Percentiles rank a stretch among this genome's conserved stretches.
Conservation (phyloP, 2,797 vertebrate genomes). For the Hybognathus amarus region DNA sequence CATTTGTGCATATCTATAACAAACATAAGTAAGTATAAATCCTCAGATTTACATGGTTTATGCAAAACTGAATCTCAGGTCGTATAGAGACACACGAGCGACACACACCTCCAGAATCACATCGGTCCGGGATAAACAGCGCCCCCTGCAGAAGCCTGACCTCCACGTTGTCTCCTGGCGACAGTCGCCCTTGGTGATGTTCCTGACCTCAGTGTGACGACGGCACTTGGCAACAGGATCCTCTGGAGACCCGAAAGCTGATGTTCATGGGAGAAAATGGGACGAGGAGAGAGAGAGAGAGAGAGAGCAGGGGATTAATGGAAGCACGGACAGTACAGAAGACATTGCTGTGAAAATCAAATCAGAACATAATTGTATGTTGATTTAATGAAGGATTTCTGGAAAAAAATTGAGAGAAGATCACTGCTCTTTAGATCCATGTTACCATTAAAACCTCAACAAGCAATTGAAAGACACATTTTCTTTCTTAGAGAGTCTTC, state of each 20-base stretch:
- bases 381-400: conserved; percentile 57
- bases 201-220: conserved; percentile 81
- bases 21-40: neutral
- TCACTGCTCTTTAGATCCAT: neutral
- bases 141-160: conserved; percentile 89
- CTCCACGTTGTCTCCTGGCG: conserved; percentile 84
- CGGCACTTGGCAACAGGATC: conserved; percentile 76
- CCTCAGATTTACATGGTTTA: neutral
- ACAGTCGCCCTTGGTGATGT: conserved; percentile 89
- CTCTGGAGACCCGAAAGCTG: conserved; percentile 65
- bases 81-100: neutral
- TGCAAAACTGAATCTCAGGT: neutral
- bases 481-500: neutral
- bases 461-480: neutral
- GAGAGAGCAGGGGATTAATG: neutral
- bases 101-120: conserved; percentile 84
- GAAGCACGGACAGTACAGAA: neutral
- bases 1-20: neutral
- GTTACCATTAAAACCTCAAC: neutral
- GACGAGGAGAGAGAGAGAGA: neutral
- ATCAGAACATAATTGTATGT: neutral
- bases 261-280: conserved; percentile 21
- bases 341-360: conserved; percentile 11
- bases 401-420: conserved; percentile 25
- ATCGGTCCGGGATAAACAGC: conserved; percentile 84